Evolutionary conservation across 1,140 invertebrate species (phyloP), one percentile per base, ranked within the genome.

Genomic region (Drosophila bifasciata): DNA sequence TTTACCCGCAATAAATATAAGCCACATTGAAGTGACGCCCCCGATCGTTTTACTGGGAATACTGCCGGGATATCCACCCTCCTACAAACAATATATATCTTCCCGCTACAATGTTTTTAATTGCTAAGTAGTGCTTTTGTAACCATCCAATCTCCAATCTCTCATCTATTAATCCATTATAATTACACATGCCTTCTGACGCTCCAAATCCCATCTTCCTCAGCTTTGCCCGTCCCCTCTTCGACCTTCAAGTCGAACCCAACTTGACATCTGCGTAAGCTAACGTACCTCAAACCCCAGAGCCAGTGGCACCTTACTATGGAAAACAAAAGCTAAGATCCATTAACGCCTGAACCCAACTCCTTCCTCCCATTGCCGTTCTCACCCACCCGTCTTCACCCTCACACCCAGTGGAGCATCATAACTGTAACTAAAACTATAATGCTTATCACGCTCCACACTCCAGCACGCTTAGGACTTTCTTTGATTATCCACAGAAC

Each of bases 401-500:
- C 19, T 21, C 19, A 21, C n/a, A 21, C 3, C 2, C 7, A 28
- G 25, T 9, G 25, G 17, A 66, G 67, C 68, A 73, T 48, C 64
- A 68, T 68, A 68, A 72, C 70, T 73, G 73, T 73, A 73, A 74
- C 71, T 57, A 57, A 74, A 74, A 70, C 75, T 86, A 88, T 88
- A 88, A 77, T 81, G 79, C 81, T 88, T 86, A 86, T 88, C 83
- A 81, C 61, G 68, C 78, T 88, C 77, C 61, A 78, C 81, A 81
- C 83, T 71, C 67, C 61, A 71, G 63, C 81, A 85, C 81, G 77
- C 78, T 76, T 62, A 52, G 60, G 43, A 70, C 56, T 28, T 58
- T 52, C 56, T 41, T 39, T 23, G 15, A 15, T 44, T 52, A 57
- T 50, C 25, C 44, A 53, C 39, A 7, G 11, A 16, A n/a, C 32